A percentile compares a stretch with the other conserved stretches of the same genome.
phyloP scores from a whole-genome alignment of 2,113 vertebrate species.

The Scatophagus argus region DNA sequence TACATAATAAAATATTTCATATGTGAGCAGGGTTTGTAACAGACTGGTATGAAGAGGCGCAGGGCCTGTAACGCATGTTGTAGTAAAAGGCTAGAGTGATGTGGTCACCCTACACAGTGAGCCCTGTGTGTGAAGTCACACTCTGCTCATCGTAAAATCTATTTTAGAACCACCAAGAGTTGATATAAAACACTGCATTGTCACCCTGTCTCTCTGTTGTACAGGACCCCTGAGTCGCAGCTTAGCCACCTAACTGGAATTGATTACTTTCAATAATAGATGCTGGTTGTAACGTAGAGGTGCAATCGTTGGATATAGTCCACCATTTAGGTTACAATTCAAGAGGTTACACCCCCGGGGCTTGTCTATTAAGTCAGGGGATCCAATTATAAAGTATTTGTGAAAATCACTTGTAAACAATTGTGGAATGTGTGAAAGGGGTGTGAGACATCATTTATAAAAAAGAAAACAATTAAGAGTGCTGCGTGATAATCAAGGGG shows the following conservation, averaged over 20 bases:
- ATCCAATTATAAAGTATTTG: conserved; percentile 75
- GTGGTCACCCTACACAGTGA: conserved; percentile 41
- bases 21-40: conserved; percentile 67
- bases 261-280: conserved; percentile 74
- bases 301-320: conserved; percentile 57
- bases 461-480: conserved; percentile 42
- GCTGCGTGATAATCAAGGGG: conserved; percentile 40
- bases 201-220: conserved; percentile 20
- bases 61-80: conserved; percentile 27
- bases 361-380: conserved; percentile 47
- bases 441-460: conserved; percentile 61
- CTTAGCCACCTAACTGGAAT: conserved; percentile 46
- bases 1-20: conserved; percentile 65
- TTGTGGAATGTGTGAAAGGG: conserved; percentile 68
- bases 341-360: conserved; percentile 39
- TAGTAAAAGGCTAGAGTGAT: conserved; percentile 47
- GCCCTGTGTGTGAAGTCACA: conserved; percentile 68
- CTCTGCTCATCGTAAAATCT: conserved; percentile 43
- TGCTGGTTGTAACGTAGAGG: conserved; percentile 38
- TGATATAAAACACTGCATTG: conserved; percentile 55
- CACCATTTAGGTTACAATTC: conserved; percentile 46
- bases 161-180: conserved; percentile 52
- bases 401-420: conserved; percentile 72
- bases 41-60: conserved; percentile 57
- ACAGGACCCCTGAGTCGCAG: conserved; percentile 25